A percentile compares a stretch with the other conserved stretches of the same genome.
phyloP scores from a whole-genome alignment of 2,888 invertebrate species.

The Tetanocera ferruginea region DNA sequence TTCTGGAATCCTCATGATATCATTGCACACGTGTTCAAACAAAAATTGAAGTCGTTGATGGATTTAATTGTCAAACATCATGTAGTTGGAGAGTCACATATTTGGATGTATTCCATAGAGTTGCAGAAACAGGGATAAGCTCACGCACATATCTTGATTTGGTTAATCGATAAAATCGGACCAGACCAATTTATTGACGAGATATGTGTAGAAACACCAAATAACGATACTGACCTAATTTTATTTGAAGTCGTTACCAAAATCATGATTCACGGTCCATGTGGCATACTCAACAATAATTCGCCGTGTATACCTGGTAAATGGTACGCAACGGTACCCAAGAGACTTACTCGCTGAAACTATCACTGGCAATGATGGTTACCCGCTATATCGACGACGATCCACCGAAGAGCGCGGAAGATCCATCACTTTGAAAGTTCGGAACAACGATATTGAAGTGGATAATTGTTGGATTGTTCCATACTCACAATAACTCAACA shows the following conservation, averaged over 20 bases:
- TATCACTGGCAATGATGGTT: conserved; percentile 55
- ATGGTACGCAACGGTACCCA: conserved; percentile 50
- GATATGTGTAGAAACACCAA: conserved; percentile 53
- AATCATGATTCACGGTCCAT: conserved; percentile 56
- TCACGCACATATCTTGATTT: conserved; percentile 36
- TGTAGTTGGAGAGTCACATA: background rate
- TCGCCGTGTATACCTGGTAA: conserved; percentile 2
- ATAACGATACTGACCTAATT: conserved; percentile 46
- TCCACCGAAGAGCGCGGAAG: conserved; percentile 40
- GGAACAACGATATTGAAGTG: conserved; percentile 40
- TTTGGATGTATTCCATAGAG: conserved; percentile 2
- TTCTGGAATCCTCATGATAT: no score
- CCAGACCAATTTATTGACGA: conserved; percentile 46
- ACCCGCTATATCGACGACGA: conserved; percentile 45
- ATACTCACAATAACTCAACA: no score
- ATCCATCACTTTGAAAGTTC: conserved; percentile 40
- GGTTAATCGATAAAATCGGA: conserved; percentile 29
- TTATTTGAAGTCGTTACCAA: conserved; percentile 52
- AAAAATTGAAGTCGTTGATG: no score
- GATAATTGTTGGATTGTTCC: no score
- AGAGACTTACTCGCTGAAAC: conserved; percentile 50
- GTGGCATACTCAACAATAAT: background rate
- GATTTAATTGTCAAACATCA: no score
- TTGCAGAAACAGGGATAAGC: background rate
- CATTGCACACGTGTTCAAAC: no score